Percentiles rank a stretch among this genome's conserved stretches.
Conservation (phyloP, 1,140 invertebrate species). For the Caenorhabditis brenneri region DNA sequence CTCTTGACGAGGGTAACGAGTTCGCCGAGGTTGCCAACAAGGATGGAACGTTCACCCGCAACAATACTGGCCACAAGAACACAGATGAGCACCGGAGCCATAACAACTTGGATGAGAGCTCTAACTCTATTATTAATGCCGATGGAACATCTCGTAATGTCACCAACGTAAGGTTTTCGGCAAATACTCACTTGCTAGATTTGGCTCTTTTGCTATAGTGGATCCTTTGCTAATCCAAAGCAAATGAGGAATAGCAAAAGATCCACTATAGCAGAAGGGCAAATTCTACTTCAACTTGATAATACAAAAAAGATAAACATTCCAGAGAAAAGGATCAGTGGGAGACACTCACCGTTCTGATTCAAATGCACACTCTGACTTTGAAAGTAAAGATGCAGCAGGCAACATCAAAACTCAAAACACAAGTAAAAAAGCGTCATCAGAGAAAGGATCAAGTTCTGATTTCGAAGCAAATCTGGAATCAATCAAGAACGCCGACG, state of each 20-base stretch:
- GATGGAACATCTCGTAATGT: slow-evolving; percentile 5
- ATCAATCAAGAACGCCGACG: background rate
- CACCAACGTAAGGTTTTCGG: background rate
- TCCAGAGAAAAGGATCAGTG: slow-evolving; percentile 10
- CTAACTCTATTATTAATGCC: background rate
- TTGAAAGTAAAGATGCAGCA: background rate
- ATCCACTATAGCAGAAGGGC: too few relatives aligned
- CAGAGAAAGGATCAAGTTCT: background rate
- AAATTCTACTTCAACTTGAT: too few relatives aligned
- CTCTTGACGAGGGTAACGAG: background rate
- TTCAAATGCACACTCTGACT: background rate
- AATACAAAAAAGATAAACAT: background rate
- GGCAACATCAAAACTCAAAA: background rate
- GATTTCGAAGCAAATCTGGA: background rate
- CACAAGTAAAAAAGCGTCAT: background rate
- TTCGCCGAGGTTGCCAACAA: background rate
- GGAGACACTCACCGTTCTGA: background rate
- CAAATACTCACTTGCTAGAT: too few relatives aligned
- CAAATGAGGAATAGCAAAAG: too few relatives aligned
- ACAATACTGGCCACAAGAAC: slow-evolving; percentile 3
- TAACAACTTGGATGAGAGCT: background rate
- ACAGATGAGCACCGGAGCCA: background rate
- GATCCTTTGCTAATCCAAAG: too few relatives aligned
- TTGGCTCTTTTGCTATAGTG: too few relatives aligned
- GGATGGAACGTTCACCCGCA: background rate